Conservation (phyloP, 2,797 vertebrate genomes). For the Sebastes melanostomus region DNA sequence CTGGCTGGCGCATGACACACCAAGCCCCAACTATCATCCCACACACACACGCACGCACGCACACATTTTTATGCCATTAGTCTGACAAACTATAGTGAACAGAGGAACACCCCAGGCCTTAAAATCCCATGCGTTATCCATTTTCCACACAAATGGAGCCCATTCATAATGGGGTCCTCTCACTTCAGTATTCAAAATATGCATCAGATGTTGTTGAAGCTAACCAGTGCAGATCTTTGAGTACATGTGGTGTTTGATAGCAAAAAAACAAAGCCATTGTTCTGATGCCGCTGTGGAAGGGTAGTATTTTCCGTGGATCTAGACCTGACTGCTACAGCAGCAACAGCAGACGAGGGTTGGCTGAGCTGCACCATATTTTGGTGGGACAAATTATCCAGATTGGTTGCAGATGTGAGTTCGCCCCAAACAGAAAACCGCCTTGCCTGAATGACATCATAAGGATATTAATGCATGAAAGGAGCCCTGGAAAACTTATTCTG, state of each 20-base stretch:
- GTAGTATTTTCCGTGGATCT: conserved; percentile 53
- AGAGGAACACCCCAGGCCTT: conserved; percentile 47
- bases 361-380: conserved; percentile 59
- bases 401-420: conserved; percentile 80
- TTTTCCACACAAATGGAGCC: conserved; percentile 65
- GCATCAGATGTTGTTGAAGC: conserved; percentile 60
- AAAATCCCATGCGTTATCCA: conserved; percentile 63
- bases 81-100: conserved; percentile 59
- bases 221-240: conserved; percentile 21
- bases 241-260: conserved; percentile 12
- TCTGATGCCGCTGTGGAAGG: conserved; percentile 17
- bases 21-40: conserved; percentile 30
- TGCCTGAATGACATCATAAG: conserved; percentile 75
- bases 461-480: conserved; percentile 55
- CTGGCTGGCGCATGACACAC: conserved; percentile 51
- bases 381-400: conserved; percentile 78
- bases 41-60: conserved; percentile 17
- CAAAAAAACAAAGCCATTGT: conserved; percentile 36
- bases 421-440: conserved; percentile 60
- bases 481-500: conserved; percentile 45
- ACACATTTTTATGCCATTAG: conserved; percentile 65
- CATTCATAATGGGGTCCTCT: conserved; percentile 50
- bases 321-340: conserved; percentile 42
- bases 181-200: conserved; percentile 58
- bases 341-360: conserved; percentile 44